These are phyloP conservation scores for silkworm (Bombyx mori) DNA, from an alignment of 1,140 invertebrate genomes.

Conservation along the genomic window ASM3026992v2 NC_085128.1:11279001-11279500, in stretches of 20 bases:
- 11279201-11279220: slow-evolving; percentile 21
- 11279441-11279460: no score
- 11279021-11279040: no score
- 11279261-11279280: slow-evolving; percentile 28
- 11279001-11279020: no score
- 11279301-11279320: slow-evolving; percentile 36
- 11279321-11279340: slow-evolving; percentile 40
- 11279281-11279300: slow-evolving; percentile 27
- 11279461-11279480: no score
- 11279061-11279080: no score
- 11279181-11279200: slow-evolving; percentile 22
- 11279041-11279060: no score
- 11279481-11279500: no score
- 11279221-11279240: slow-evolving; percentile 28
- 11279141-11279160: slow-evolving; percentile 14
- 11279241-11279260: slow-evolving; percentile 17
- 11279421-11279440: neutral
- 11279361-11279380: slow-evolving; percentile 17
- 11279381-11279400: neutral
- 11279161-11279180: slow-evolving; percentile 16
- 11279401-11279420: slow-evolving; percentile 5
- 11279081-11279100: slow-evolving; percentile 8
- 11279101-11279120: slow-evolving; percentile 11
- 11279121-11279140: slow-evolving; percentile 13
- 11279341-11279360: slow-evolving; percentile 34